These are phyloP conservation scores for Patella caerulea DNA, from an alignment of 2,888 invertebrate genomes.

Conservation along the genomic window DNA sequence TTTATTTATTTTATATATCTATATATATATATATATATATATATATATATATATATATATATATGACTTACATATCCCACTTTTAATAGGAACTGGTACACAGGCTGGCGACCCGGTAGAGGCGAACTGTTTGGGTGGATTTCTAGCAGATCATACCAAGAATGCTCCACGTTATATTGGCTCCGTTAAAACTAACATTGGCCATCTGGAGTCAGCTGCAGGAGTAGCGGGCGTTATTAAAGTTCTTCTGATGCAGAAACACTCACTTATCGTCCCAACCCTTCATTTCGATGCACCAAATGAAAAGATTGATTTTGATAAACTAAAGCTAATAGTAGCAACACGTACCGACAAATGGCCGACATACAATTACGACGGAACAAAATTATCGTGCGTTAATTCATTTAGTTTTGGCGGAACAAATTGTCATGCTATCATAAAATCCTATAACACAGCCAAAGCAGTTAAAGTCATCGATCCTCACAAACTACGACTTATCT, in stretches of 20 bases:
- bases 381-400: constrained; percentile 47
- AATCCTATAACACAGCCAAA: constrained; percentile 7
- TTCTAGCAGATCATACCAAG: constrained; percentile 28
- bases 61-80: not conserved
- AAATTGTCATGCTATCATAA: constrained; percentile 54
- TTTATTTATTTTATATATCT: no score
- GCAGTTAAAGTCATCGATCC: not conserved
- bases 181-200: constrained; percentile 60
- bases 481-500: constrained; percentile 26
- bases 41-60: no score
- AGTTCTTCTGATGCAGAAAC: constrained; percentile 56
- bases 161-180: constrained; percentile 40
- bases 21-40: no score
- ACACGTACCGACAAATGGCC: constrained; percentile 29
- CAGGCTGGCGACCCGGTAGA: constrained; percentile 53
- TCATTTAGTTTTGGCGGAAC: constrained; percentile 62
- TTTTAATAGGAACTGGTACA: constrained; percentile 48
- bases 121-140: constrained; percentile 39
- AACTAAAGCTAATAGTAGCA: constrained; percentile 42
- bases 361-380: constrained; percentile 26
- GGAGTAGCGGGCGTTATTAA: constrained; percentile 57
- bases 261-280: constrained; percentile 46
- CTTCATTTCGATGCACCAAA: constrained; percentile 46
- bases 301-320: constrained; percentile 45
- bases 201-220: constrained; percentile 58